A percentile compares a stretch with the other conserved stretches of the same genome.
phyloP scores from a whole-genome alignment of 2,797 vertebrate species.

The Pygocentrus nattereri region DNA sequence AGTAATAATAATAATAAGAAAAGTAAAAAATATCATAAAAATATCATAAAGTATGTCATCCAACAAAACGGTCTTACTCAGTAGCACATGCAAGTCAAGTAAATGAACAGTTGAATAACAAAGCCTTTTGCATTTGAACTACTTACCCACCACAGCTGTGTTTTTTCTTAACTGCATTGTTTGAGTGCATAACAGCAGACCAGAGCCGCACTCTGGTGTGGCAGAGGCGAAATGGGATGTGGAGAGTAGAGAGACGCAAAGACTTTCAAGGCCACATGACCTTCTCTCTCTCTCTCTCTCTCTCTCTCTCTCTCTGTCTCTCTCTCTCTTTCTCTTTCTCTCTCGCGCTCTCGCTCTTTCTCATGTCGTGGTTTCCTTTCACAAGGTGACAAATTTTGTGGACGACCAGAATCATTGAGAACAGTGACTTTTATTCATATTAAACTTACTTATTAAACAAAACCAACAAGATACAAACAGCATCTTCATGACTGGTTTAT shows the following conservation, averaged over 20 bases:
- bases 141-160: conserved; percentile 43
- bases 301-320: neutral
- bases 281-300: conserved; percentile 16
- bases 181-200: conserved; percentile 48
- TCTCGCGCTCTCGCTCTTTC: neutral
- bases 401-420: too few relatives aligned
- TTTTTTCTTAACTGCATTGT: conserved; percentile 45
- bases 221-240: conserved; percentile 41
- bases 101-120: neutral
- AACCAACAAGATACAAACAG: too few relatives aligned
- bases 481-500: neutral
- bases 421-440: neutral
- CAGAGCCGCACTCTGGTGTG: neutral
- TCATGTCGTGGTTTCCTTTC: neutral
- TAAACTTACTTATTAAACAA: neutral
- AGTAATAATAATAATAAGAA: neutral
- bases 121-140: neutral
- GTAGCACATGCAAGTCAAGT: neutral
- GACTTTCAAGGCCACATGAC: conserved; percentile 47
- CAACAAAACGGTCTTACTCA: neutral
- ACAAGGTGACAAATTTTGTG: neutral
- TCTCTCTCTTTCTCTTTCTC: conserved; percentile 12
- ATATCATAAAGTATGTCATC: neutral
- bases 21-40: neutral
- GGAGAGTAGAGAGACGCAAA: conserved; percentile 29